These are phyloP conservation scores for Bilobella aurantiaca DNA, from an alignment of 1,140 invertebrate species.

Conservation along the genomic window DNA sequence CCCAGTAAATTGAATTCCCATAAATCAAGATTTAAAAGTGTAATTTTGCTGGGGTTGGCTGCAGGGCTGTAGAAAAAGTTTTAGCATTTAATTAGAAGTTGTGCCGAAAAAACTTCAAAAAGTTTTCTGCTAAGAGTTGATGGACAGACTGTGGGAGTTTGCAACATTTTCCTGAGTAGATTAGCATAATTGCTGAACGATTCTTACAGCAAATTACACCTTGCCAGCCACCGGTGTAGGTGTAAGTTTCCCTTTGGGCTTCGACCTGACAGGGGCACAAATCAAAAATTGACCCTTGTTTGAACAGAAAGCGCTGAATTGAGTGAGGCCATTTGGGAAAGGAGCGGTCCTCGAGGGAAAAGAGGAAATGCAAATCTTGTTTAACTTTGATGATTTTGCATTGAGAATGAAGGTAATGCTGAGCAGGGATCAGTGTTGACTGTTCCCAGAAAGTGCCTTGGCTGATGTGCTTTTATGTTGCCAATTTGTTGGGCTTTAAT, in stretches of 20 bases:
- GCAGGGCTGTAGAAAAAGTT: neutral
- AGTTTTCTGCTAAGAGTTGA: neutral
- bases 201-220: neutral
- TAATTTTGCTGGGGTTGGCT: too few relatives aligned
- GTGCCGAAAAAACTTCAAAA: neutral
- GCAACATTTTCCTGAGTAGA: neutral
- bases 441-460: neutral
- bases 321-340: neutral
- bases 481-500: neutral
- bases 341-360: neutral
- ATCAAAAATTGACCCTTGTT: neutral
- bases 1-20: too few relatives aligned
- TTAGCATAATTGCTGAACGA: neutral
- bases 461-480: neutral
- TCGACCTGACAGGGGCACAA: neutral
- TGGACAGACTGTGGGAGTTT: neutral
- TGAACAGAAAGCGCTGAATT: neutral
- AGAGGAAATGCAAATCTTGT: constrained; percentile 1
- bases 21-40: too few relatives aligned
- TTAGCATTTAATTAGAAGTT: neutral
- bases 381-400: constrained; percentile 3
- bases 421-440: neutral
- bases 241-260: neutral
- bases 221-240: neutral
- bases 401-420: neutral